These are phyloP conservation scores for Rachycentron canadum DNA, from an alignment of 2,797 vertebrate genomes.

Conservation along the genomic window DNA sequence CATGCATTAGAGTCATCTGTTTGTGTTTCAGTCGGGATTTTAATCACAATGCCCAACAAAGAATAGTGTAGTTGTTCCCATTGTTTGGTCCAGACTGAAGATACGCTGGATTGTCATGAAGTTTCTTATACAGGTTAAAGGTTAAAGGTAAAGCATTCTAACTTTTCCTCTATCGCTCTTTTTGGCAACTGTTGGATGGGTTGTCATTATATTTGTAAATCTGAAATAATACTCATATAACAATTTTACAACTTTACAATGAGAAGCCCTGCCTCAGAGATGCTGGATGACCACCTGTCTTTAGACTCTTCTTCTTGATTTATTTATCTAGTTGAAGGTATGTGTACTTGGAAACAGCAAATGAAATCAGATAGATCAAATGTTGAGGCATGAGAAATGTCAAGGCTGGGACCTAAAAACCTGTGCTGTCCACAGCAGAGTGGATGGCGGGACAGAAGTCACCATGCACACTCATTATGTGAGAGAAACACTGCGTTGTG, in stretches of 20 bases:
- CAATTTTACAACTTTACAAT: neutral
- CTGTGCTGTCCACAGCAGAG: constrained; percentile 9
- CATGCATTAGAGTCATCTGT: neutral
- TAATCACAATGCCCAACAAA: neutral
- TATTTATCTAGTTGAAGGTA: neutral
- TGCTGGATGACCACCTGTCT: neutral
- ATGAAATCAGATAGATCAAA: neutral
- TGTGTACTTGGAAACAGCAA: neutral
- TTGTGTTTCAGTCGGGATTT: neutral
- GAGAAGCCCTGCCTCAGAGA: neutral
- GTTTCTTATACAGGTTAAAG: neutral
- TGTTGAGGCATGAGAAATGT: neutral
- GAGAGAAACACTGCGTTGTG: constrained; percentile 55
- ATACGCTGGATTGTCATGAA: neutral
- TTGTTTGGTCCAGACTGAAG: too few species aligned
- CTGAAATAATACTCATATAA: neutral
- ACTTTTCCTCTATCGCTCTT: too few species aligned
- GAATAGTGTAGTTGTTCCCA: neutral
- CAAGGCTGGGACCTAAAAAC: neutral
- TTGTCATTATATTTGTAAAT: neutral
- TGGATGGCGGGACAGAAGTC: constrained; percentile 10
- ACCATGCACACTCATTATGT: constrained; percentile 40
- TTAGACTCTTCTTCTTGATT: neutral
- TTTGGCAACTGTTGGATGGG: neutral
- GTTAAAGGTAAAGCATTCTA: neutral